Conservation (phyloP, 1,140 invertebrate species). For the Linepithema humile region DNA sequence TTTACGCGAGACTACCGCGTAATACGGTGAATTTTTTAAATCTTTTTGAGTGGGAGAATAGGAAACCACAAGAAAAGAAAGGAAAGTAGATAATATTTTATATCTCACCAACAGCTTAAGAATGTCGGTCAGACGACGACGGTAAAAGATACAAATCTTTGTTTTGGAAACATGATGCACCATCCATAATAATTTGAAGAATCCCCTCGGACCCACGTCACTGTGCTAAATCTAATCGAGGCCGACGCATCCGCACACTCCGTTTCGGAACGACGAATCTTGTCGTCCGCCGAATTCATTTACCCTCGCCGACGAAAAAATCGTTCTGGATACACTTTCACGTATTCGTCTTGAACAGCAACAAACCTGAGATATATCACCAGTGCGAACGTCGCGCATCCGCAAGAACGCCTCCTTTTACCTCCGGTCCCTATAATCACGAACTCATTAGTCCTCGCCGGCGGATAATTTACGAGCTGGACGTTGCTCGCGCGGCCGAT, state of each 20-base stretch:
- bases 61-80: not conserved
- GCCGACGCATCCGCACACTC: not conserved
- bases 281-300: not conserved
- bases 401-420: conserved; percentile 41
- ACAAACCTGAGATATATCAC: conserved; percentile 40
- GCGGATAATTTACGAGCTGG: conserved; percentile 61
- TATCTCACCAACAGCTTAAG: not conserved
- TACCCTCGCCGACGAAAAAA: not conserved
- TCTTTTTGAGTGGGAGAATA: not conserved
- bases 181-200: not conserved
- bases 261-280: not conserved
- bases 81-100: not conserved
- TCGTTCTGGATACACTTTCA: conserved; percentile 21
- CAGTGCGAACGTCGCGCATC: conserved; percentile 1
- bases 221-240: conserved; percentile 14
- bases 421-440: conserved; percentile 58
- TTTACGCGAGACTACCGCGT: conserved; percentile 27
- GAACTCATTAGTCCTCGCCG: conserved; percentile 63
- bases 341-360: not conserved
- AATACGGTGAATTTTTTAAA: conserved; percentile 40
- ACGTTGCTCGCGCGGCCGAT: conserved; percentile 35
- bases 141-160: not conserved
- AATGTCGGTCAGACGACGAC: not conserved
- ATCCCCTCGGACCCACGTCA: conserved; percentile 1
- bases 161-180: conserved; percentile 17